phyloP scores from a whole-genome alignment of 2,797 vertebrate species.

The Falco berigora region DNA sequence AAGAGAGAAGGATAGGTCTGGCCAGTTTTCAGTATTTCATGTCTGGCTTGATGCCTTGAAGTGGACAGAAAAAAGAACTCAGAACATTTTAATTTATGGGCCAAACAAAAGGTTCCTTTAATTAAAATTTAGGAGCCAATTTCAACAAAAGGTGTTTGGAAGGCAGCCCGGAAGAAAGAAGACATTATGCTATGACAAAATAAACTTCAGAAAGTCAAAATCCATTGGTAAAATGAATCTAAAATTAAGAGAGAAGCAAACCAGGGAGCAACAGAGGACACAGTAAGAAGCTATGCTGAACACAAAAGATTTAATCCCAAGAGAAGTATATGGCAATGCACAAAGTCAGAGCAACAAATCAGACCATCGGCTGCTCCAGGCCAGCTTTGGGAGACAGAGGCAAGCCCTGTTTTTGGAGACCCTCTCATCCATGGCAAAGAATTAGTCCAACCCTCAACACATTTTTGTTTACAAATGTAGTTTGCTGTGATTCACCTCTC shows the following conservation, averaged over 20 bases:
- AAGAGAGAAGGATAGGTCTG: background rate
- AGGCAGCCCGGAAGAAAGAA: slow-evolving; percentile 44
- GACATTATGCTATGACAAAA: slow-evolving; percentile 47
- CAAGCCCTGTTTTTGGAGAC: background rate
- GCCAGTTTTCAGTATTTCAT: background rate
- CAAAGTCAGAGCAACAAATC: background rate
- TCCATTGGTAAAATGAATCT: background rate
- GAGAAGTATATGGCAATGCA: background rate
- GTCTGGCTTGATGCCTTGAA: slow-evolving; percentile 40
- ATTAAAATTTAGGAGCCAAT: slow-evolving; percentile 70
- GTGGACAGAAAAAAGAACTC: background rate
- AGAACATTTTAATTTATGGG: slow-evolving; percentile 61
- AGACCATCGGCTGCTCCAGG: background rate
- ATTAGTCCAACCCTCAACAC: background rate
- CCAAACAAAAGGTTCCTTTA: slow-evolving; percentile 57
- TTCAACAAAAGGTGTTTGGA: slow-evolving; percentile 40
- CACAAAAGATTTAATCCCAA: background rate
- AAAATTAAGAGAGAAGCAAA: slow-evolving; percentile 7
- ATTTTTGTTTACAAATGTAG: background rate
- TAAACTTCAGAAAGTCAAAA: slow-evolving; percentile 43
- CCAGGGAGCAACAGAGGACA: background rate
- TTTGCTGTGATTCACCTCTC: background rate
- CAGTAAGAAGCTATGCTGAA: background rate
- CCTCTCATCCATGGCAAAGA: background rate
- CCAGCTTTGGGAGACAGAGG: background rate